These are phyloP conservation scores for Tromatobia lineatoria DNA, from an alignment of 2,888 invertebrate species.

Conservation along the genomic window DNA sequence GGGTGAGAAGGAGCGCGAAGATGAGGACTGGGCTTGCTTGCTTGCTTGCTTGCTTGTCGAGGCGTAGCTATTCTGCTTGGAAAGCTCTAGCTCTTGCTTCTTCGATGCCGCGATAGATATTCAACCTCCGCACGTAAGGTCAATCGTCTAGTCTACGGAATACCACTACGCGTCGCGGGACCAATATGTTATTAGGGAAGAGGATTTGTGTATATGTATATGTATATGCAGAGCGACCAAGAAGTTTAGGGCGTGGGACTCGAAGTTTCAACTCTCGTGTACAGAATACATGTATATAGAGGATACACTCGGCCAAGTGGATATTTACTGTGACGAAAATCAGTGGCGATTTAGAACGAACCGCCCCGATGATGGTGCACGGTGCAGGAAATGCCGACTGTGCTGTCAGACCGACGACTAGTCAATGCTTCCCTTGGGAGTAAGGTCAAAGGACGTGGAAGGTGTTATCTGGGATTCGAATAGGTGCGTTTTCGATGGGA, in stretches of 20 bases:
- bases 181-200: slow-evolving; percentile 59
- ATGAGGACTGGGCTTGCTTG: not conserved
- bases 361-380: not conserved
- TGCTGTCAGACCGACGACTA: not conserved
- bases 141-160: slow-evolving; percentile 49
- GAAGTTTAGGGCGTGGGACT: slow-evolving; percentile 26
- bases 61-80: slow-evolving; percentile 27
- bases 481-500: not conserved
- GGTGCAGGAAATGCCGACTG: not conserved
- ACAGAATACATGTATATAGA: not conserved
- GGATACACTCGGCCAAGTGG: not conserved
- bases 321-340: slow-evolving; percentile 43
- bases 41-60: not conserved
- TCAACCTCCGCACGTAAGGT: slow-evolving; percentile 65
- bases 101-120: slow-evolving; percentile 31
- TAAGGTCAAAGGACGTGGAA: not conserved
- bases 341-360: slow-evolving; percentile 33
- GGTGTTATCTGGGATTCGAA: slow-evolving; percentile 2
- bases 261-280: not conserved
- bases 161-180: slow-evolving; percentile 10
- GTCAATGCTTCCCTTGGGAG: not conserved
- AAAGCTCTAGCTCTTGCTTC: slow-evolving; percentile 16
- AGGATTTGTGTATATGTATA: not conserved
- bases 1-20: slow-evolving; percentile 12
- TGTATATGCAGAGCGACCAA: not conserved